A percentile compares a stretch with the other conserved stretches of the same genome.
phyloP scores from a whole-genome alignment of 2,888 invertebrate species.

The Lycaena phlaeas region DNA sequence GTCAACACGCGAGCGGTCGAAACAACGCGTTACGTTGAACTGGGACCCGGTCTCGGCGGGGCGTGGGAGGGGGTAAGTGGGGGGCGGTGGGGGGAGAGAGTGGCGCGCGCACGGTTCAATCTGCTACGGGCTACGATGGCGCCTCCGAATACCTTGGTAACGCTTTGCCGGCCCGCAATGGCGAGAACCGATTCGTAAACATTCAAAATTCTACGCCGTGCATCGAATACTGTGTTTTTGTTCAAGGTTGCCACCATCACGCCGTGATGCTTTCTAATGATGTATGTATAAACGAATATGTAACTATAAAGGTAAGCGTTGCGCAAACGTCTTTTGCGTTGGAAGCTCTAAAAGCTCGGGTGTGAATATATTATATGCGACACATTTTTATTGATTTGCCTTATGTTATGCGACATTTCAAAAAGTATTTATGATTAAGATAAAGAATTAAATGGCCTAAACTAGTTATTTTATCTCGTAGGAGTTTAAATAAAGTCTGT shows the following conservation, averaged over 20 bases:
- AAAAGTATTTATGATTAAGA: too few species aligned
- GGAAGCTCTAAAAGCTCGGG: neutral
- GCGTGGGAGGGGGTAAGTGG: too few species aligned
- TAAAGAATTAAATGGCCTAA: too few species aligned
- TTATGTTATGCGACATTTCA: too few species aligned
- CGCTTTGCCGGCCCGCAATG: slow-evolving; percentile 41
- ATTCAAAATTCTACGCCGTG: slow-evolving; percentile 36
- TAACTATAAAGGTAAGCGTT: too few species aligned
- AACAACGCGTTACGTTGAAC: slow-evolving; percentile 70
- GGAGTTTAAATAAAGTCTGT: too few species aligned
- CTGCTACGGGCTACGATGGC: slow-evolving; percentile 64
- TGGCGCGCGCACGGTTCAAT: slow-evolving; percentile 64
- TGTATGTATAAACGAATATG: too few species aligned
- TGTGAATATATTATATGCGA: neutral
- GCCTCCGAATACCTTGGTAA: slow-evolving; percentile 56
- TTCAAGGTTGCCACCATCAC: slow-evolving; percentile 46
- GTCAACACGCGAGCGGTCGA: slow-evolving; percentile 53
- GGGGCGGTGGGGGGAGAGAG: slow-evolving; percentile 47
- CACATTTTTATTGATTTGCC: too few species aligned
- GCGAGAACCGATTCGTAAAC: slow-evolving; percentile 45
- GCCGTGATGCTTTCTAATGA: neutral
- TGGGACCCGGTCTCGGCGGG: slow-evolving; percentile 54
- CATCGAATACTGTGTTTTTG: slow-evolving; percentile 31
- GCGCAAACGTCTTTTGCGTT: too few species aligned
- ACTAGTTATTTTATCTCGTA: too few species aligned